Conservation (phyloP, 2,797 vertebrate genomes). For the Spheniscus humboldti region DNA sequence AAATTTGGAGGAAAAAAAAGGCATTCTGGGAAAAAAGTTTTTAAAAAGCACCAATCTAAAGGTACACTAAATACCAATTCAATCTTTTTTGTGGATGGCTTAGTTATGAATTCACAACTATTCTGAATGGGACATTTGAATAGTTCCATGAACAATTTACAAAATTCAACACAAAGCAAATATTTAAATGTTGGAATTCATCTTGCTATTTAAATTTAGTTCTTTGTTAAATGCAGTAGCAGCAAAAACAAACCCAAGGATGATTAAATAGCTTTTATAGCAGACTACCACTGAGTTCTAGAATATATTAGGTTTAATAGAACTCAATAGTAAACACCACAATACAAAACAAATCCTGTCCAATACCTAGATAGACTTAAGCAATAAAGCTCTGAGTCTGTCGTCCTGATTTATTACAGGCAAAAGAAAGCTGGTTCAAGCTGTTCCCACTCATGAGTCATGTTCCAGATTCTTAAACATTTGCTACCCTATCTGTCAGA, state of each 20-base stretch:
- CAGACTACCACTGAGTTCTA: not conserved
- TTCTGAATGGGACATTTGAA: not conserved
- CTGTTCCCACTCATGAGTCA: conserved; percentile 45
- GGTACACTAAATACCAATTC: not conserved
- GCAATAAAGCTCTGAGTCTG: not conserved
- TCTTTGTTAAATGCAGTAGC: not conserved
- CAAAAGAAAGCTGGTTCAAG: conserved; percentile 14
- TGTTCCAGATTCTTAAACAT: conserved; percentile 46
- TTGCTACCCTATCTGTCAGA: conserved; percentile 45
- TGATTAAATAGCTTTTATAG: not conserved
- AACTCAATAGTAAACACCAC: conserved; percentile 4
- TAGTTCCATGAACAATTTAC: not conserved
- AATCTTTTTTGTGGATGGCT: not conserved
- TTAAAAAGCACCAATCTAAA: not conserved
- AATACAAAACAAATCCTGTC: not conserved
- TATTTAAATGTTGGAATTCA: not conserved
- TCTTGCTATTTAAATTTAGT: not conserved
- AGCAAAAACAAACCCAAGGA: conserved; percentile 2
- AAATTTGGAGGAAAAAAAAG: not conserved
- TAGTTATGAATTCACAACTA: not conserved
- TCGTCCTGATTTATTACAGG: conserved; percentile 3
- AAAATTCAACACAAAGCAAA: not conserved
- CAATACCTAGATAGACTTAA: conserved; percentile 8
- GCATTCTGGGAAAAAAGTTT: not conserved
- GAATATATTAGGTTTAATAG: not conserved